Base-by-base conservation (phyloP, 1,140 invertebrate genomes). In the Copidosoma floridanum region DNA sequence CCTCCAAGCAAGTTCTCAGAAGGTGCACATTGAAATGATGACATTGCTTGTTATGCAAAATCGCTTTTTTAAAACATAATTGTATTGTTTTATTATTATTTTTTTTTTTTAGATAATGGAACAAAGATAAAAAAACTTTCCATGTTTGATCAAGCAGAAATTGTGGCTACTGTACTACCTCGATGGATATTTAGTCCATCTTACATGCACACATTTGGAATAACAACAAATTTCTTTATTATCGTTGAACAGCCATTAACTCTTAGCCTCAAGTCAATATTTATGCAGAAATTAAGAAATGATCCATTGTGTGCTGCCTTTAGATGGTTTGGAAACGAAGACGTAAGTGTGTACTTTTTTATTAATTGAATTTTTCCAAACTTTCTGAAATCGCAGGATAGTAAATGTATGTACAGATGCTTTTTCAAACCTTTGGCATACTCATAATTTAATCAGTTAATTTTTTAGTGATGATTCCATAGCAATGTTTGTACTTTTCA, bases 171-270 rank as follows among this genome's bases (percentile, higher is more conserved):
- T 2, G 68, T 93, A 56, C 88, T 87, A 1, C 85, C 88, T 7
- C 82, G 90, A 56, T 93, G 91, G 88, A 75, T 82, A 3, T 68
- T 92, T 4, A 83, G 92, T 77, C 90, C 91, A 0, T 85, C 87
- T 0, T 95, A 95, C 60, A 94, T 93, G 89, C 93, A 95, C 70
- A 91, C 90, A 10, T 95, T 95, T 79, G 90, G 89, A 14, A 83
- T 94, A 24, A 92, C 92, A 0, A 85, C 91, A 26, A 89, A 92
- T 70, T 94, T 88, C 73, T 92, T 88, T 72, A 83, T 95, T 24
- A 86, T 94, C 51, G 83, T 94, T 7, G 93, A 95, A 72, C 92
- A 94, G 73, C 91, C 92, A 0, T 63, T 94, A 23, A 82, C 84
- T 7, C 74, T 93, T n/a, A 91, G 87, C 1, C 57, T 93, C 2